Percentiles rank a stretch among this genome's conserved stretches.
Conservation (phyloP, 2,888 invertebrate species). For the Agonum fuliginosum region DNA sequence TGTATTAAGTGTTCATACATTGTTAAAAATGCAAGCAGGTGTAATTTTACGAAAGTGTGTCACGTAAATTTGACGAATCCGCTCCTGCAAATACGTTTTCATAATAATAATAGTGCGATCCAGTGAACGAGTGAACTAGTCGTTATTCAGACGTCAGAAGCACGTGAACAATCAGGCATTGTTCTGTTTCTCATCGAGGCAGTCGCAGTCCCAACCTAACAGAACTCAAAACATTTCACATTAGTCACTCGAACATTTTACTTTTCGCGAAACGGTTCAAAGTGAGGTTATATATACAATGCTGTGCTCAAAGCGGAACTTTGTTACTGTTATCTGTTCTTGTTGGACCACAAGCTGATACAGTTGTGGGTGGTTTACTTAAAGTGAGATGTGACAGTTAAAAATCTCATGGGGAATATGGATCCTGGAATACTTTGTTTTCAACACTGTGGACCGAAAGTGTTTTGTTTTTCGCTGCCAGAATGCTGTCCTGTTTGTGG, state of each 20-base stretch:
- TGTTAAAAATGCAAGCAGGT: not conserved
- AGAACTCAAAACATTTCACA: constrained; percentile 2
- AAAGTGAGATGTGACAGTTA: constrained; percentile 27
- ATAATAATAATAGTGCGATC: constrained; percentile 50
- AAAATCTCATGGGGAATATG: constrained; percentile 68
- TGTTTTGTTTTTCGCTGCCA: constrained; percentile 89
- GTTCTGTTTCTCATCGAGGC: constrained; percentile 35
- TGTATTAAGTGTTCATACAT: too few relatives aligned
- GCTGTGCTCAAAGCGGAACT: constrained; percentile 50
- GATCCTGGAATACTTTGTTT: constrained; percentile 92
- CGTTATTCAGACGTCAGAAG: constrained; percentile 31
- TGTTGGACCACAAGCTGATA: constrained; percentile 4
- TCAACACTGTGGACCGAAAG: constrained; percentile 89
- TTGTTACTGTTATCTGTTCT: constrained; percentile 45
- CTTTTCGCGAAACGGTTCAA: constrained; percentile 29
- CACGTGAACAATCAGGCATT: constrained; percentile 41
- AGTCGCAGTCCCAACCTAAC: not conserved
- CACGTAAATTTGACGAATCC: constrained; percentile 18
- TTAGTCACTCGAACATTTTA: not conserved
- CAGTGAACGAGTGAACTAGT: constrained; percentile 57
- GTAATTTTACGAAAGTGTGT: not conserved
- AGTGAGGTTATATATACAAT: constrained; percentile 54
- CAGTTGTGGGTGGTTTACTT: constrained; percentile 31
- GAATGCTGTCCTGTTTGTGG: constrained; percentile 86
- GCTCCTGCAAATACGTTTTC: constrained; percentile 31